Percentiles rank a stretch among this genome's conserved stretches.
Conservation (phyloP, 2,797 vertebrate species). For the Bradypus variegatus region DNA sequence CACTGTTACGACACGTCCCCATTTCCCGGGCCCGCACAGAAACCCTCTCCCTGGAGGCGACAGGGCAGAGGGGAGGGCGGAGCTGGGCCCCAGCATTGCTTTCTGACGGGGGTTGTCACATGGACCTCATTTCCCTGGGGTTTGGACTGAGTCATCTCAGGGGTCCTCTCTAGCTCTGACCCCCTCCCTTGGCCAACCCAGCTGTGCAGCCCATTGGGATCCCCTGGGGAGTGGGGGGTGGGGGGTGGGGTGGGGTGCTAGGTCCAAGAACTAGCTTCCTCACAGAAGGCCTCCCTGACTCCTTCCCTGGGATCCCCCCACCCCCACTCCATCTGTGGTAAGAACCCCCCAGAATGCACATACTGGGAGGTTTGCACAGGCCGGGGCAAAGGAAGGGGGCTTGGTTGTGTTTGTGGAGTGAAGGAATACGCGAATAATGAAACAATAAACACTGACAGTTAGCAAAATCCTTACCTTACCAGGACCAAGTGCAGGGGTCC, state of each 20-base stretch:
- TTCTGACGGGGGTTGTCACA: neutral
- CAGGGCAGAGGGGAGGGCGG: rapidly evolving
- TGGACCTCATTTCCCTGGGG: neutral
- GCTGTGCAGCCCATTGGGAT: neutral
- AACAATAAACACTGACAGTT: neutral
- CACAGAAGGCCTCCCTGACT: neutral
- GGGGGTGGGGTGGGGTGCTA: neutral
- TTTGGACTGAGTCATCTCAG: neutral
- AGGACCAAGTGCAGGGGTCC: neutral
- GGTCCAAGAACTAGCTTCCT: neutral
- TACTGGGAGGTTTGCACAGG: too few species aligned
- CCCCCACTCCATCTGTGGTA: too few species aligned
- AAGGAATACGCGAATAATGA: neutral
- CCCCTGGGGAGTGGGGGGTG: neutral
- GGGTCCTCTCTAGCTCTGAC: neutral
- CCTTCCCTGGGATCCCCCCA: neutral
- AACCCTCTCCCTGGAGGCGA: slow-evolving; percentile 13
- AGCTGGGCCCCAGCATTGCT: neutral
- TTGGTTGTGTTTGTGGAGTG: neutral
- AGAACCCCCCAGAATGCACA: neutral
- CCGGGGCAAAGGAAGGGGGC: neutral
- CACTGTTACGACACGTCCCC: neutral
- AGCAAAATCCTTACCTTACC: neutral
- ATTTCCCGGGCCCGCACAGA: slow-evolving; percentile 13
- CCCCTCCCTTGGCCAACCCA: too few species aligned